A percentile compares a stretch with the other conserved stretches of the same genome.
These are phyloP conservation scores for Bombus polaris DNA, from an alignment of 1,140 invertebrate genomes.

Conservation along the genomic window DNA sequence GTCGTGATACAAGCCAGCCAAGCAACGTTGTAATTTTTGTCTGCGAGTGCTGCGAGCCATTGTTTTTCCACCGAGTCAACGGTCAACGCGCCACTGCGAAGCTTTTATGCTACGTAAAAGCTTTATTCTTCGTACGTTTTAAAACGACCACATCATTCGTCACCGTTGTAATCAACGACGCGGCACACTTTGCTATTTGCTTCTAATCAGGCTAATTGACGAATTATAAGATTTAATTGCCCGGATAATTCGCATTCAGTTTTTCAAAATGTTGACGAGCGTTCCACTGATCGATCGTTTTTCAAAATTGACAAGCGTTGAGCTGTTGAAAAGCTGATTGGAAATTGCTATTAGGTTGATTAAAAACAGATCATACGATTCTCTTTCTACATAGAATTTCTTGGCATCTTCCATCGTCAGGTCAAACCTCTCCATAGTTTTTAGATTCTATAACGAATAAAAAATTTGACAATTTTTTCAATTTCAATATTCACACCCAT, in stretches of 20 bases:
- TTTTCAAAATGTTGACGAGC: not conserved
- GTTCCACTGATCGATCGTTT: too few relatives aligned
- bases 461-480: too few relatives aligned
- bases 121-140: slow-evolving; percentile 26
- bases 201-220: not conserved
- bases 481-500: too few relatives aligned
- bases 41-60: not conserved
- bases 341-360: too few relatives aligned
- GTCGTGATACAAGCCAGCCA: not conserved
- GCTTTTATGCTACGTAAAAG: slow-evolving; percentile 33
- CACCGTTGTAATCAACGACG: not conserved
- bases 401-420: too few relatives aligned
- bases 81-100: slow-evolving; percentile 5
- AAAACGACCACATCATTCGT: not conserved
- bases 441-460: too few relatives aligned
- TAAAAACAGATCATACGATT: too few relatives aligned
- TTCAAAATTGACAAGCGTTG: too few relatives aligned
- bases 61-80: not conserved
- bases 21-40: slow-evolving; percentile 36
- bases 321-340: too few relatives aligned
- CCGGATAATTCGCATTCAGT: not conserved
- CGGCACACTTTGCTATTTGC: not conserved
- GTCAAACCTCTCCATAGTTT: too few relatives aligned
- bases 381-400: too few relatives aligned
- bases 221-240: not conserved